Percentiles rank a stretch among this genome's conserved stretches.
These are phyloP conservation scores for Priapulus caudatus DNA, from an alignment of 2,888 invertebrate genomes.

Conservation along the genomic window DNA sequence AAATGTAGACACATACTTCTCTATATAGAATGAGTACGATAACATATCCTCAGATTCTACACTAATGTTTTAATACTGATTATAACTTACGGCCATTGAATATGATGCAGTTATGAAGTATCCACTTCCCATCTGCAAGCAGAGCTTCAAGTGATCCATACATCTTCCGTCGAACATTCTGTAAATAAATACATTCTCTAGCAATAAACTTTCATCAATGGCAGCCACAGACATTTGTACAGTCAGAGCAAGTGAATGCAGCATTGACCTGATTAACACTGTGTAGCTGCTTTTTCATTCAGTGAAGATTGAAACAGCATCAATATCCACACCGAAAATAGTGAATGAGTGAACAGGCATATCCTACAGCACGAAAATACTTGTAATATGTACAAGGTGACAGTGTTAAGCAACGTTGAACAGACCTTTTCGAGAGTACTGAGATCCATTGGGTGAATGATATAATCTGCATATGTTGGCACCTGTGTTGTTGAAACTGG, in stretches of 20 bases:
- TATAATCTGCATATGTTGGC: slow-evolving; percentile 64
- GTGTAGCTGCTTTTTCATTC: no score
- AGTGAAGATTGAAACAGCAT: no score
- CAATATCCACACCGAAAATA: no score
- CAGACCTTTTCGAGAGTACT: slow-evolving; percentile 50
- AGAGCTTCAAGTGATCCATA: slow-evolving; percentile 83
- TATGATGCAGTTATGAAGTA: slow-evolving; percentile 79
- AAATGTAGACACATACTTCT: no score
- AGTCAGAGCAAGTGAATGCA: no score
- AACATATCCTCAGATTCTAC: no score
- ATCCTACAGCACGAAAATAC: slow-evolving; percentile 2
- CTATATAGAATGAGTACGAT: no score
- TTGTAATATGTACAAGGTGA: not conserved
- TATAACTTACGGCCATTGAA: slow-evolving; percentile 74
- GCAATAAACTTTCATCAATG: no score
- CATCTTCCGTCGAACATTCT: slow-evolving; percentile 57
- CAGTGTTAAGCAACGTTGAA: not conserved
- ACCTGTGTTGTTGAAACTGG: slow-evolving; percentile 58
- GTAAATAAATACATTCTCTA: slow-evolving; percentile 22
- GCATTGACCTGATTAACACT: no score
- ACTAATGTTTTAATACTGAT: no score
- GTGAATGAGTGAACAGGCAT: slow-evolving; percentile 15
- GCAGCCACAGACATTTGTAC: no score
- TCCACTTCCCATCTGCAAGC: slow-evolving; percentile 80
- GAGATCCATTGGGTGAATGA: slow-evolving; percentile 77